These are phyloP conservation scores for Oscheius myriophilus DNA, from an alignment of 2,888 invertebrate species.

Conservation along the genomic window DNA sequence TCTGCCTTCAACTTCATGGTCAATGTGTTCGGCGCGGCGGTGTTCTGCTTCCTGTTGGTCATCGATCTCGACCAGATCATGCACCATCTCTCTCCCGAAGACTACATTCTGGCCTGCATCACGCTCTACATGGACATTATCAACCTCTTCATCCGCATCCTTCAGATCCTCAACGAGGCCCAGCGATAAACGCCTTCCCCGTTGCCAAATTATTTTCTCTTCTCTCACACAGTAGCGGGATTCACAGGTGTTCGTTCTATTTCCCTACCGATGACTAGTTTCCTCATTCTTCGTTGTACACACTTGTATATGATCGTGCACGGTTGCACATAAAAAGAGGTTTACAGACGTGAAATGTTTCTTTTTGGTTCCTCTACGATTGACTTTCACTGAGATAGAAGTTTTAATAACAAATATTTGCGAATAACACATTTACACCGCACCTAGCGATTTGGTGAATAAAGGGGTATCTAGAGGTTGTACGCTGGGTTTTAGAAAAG, in stretches of 20 bases:
- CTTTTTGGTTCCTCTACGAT: background rate
- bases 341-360: background rate
- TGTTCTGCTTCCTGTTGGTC: conserved; percentile 85
- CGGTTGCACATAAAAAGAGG: background rate
- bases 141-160: conserved; percentile 83
- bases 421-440: conserved; percentile 8
- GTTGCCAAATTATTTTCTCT: conserved; percentile 1
- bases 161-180: conserved; percentile 74
- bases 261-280: background rate
- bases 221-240: background rate
- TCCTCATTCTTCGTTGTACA: background rate
- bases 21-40: conserved; percentile 78
- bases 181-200: conserved; percentile 11
- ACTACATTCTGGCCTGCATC: conserved; percentile 87
- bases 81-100: conserved; percentile 77
- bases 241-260: background rate
- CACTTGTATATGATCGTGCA: background rate
- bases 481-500: conserved; percentile 10
- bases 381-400: background rate
- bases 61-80: conserved; percentile 82
- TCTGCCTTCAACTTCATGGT: conserved; percentile 80
- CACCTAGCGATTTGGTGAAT: conserved; percentile 13
- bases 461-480: background rate
- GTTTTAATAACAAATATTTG: background rate
- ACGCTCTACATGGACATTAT: conserved; percentile 87